Percentiles rank a stretch among this genome's conserved stretches.
These are phyloP conservation scores for Chelon labrosus DNA, from an alignment of 2,797 vertebrate species.

Conservation along the genomic window DNA sequence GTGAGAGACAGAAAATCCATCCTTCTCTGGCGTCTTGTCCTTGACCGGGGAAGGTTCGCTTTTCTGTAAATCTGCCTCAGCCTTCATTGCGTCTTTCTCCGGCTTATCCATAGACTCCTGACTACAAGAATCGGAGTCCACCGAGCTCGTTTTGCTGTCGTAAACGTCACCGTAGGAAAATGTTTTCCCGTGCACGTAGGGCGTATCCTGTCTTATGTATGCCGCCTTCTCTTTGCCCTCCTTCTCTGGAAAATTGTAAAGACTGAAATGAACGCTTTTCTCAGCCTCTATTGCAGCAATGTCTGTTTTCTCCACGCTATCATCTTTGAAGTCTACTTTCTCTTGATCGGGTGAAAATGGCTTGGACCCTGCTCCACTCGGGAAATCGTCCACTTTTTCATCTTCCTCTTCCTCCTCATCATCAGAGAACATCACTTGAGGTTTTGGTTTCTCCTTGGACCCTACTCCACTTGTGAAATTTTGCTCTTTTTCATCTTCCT, in stretches of 20 bases:
- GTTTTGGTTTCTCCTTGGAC: slow-evolving; percentile 60
- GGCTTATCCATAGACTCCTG: slow-evolving; percentile 74
- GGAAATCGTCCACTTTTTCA: slow-evolving; percentile 69
- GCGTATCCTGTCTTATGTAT: slow-evolving; percentile 94
- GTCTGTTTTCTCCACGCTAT: slow-evolving; percentile 54
- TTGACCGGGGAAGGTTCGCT: not conserved
- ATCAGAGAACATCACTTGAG: slow-evolving; percentile 76
- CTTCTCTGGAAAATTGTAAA: slow-evolving; percentile 79
- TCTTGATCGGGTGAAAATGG: slow-evolving; percentile 53
- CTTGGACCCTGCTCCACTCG: slow-evolving; percentile 52
- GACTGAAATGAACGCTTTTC: slow-evolving; percentile 81
- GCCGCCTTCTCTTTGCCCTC: slow-evolving; percentile 72
- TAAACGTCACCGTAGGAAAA: slow-evolving; percentile 96
- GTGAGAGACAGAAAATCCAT: slow-evolving; percentile 29
- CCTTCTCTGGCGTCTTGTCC: slow-evolving; percentile 52
- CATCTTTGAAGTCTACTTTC: slow-evolving; percentile 55
- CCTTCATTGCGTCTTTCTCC: slow-evolving; percentile 59
- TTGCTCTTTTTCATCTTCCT: no score
- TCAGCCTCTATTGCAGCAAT: slow-evolving; percentile 69
- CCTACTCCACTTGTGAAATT: no score
- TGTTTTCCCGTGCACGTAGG: slow-evolving; percentile 93
- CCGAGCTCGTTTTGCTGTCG: slow-evolving; percentile 86
- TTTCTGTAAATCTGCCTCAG: slow-evolving; percentile 51
- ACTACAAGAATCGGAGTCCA: slow-evolving; percentile 78
- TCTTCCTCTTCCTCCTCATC: slow-evolving; percentile 76